A percentile compares a stretch with the other conserved stretches of the same genome.
Evolutionary conservation across 2,888 invertebrate species (phyloP).

Genomic region (Petrolisthes manimaculis): DNA sequence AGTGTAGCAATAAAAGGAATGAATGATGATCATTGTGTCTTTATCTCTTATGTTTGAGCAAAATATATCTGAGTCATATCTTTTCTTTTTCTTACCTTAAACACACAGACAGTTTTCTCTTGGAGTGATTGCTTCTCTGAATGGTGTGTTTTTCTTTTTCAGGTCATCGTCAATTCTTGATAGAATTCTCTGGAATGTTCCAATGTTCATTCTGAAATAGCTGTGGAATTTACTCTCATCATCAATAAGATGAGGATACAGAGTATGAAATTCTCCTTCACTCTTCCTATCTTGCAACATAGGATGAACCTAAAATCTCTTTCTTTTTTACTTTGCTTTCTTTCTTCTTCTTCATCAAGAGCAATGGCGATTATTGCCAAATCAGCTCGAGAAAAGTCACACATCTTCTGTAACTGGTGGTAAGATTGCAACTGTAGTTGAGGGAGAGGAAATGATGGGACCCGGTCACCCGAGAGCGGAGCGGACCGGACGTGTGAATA

Average conservation of each 20-base stretch:
- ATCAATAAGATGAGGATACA: conserved; percentile 23
- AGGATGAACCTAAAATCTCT: conserved; percentile 16
- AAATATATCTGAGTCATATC: not conserved
- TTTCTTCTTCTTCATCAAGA: conserved; percentile 26
- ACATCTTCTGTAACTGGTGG: conserved; percentile 7
- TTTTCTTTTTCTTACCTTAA: conserved; percentile 9
- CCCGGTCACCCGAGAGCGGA: not conserved
- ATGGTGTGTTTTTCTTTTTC: conserved; percentile 35
- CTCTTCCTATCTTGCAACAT: conserved; percentile 24
- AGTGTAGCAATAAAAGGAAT: conserved; percentile 11
- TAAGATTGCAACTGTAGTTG: not conserved
- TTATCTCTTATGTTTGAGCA: conserved; percentile 13
- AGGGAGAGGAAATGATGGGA: conserved; percentile 2
- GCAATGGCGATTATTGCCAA: conserved; percentile 38
- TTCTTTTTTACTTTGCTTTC: not conserved
- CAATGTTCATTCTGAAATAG: conserved; percentile 36
- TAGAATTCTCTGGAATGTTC: conserved; percentile 24
- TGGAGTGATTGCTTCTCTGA: conserved; percentile 43
- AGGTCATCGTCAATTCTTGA: conserved; percentile 31
- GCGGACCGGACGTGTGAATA: not conserved
- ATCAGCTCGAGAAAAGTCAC: conserved; percentile 20
- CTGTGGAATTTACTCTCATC: conserved; percentile 23
- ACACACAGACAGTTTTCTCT: conserved; percentile 29
- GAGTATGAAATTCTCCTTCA: conserved; percentile 10
- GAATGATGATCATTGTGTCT: not conserved